These are phyloP conservation scores for Coranthus polyacanthus DNA, from an alignment of 2,797 vertebrate genomes.

Conservation along the genomic window DNA sequence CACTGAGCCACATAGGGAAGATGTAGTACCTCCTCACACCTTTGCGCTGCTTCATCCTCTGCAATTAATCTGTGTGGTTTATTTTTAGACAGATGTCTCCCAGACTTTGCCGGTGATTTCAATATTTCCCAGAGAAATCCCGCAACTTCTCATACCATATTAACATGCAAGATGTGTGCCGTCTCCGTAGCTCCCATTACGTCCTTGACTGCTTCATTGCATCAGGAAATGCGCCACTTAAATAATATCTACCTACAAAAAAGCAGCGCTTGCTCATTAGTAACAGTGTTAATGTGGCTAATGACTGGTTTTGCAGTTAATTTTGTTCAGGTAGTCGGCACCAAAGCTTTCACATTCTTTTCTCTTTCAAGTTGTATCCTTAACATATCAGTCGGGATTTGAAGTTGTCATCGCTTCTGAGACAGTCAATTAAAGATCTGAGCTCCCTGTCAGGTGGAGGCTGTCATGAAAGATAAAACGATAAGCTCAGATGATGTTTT, in stretches of 20 bases:
- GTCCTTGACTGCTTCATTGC: slow-evolving; percentile 57
- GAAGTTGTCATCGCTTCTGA: slow-evolving; percentile 49
- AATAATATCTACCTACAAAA: slow-evolving; percentile 38
- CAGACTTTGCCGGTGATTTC: slow-evolving; percentile 52
- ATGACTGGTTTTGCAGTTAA: slow-evolving; percentile 34
- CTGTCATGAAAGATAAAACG: slow-evolving; percentile 55
- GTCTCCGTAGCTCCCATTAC: slow-evolving; percentile 45
- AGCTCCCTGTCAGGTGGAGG: slow-evolving; percentile 54
- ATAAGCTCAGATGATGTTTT: slow-evolving; percentile 50
- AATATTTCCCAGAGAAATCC: slow-evolving; percentile 57
- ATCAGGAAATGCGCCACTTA: slow-evolving; percentile 52
- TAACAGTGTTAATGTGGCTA: slow-evolving; percentile 37
- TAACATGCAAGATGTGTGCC: slow-evolving; percentile 46
- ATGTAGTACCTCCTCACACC: slow-evolving; percentile 51
- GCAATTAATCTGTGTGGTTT: slow-evolving; percentile 60
- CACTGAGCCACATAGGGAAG: slow-evolving; percentile 37
- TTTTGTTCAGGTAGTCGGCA: slow-evolving; percentile 30
- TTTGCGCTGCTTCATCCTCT: slow-evolving; percentile 33
- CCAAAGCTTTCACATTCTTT: slow-evolving; percentile 2
- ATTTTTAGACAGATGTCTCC: slow-evolving; percentile 67
- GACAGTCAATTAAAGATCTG: slow-evolving; percentile 75
- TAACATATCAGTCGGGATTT: slow-evolving; percentile 45
- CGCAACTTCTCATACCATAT: slow-evolving; percentile 52
- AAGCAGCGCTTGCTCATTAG: slow-evolving; percentile 51
- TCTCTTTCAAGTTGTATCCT: slow-evolving; percentile 9